Conservation (phyloP, 2,888 invertebrate species). For the Drosophila acutilabella region DNA sequence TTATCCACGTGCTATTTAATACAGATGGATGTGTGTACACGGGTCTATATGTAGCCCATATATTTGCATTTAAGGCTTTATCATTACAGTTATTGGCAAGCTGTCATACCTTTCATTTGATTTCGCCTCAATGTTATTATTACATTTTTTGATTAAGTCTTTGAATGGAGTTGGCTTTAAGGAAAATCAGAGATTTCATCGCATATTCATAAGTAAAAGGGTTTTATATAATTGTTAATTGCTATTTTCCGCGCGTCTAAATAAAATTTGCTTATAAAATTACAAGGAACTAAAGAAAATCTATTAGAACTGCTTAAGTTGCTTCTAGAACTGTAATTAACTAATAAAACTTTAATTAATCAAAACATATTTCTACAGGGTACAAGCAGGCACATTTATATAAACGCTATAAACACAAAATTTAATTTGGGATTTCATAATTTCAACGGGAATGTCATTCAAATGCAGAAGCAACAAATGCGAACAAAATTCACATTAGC, state of each 20-base stretch:
- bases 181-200: too few relatives aligned
- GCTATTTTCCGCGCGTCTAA: too few relatives aligned
- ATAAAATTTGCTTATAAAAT: too few relatives aligned
- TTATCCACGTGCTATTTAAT: background rate
- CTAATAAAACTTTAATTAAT: too few relatives aligned
- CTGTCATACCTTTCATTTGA: slow-evolving; percentile 4
- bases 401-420: background rate
- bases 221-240: too few relatives aligned
- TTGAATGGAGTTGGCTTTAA: too few relatives aligned
- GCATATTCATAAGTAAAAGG: too few relatives aligned
- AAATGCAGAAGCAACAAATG: slow-evolving; percentile 36
- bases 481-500: slow-evolving; percentile 34
- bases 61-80: slow-evolving; percentile 15
- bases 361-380: background rate
- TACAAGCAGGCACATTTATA: background rate
- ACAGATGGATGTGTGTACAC: background rate
- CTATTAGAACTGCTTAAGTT: too few relatives aligned
- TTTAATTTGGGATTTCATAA: slow-evolving; percentile 3
- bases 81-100: slow-evolving; percentile 3
- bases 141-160: too few relatives aligned
- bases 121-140: background rate
- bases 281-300: too few relatives aligned
- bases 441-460: slow-evolving; percentile 34
- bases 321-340: too few relatives aligned
- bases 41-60: background rate